Evolutionary conservation across 2,888 invertebrate genomes (phyloP).

Genomic region (Drosophila imparisetae): DNA sequence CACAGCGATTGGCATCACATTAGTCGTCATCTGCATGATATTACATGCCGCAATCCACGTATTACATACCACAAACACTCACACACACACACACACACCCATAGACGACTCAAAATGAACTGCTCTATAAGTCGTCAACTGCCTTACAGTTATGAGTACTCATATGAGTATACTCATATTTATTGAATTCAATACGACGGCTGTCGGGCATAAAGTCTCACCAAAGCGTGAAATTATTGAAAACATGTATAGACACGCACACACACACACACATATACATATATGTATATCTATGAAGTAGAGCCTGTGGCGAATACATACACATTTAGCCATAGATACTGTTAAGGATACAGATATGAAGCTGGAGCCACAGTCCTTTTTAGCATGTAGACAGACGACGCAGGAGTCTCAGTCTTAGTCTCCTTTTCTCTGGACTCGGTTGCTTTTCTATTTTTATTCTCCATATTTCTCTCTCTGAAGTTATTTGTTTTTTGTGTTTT

Average conservation of each 20-base stretch:
- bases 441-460: slow-evolving; percentile 17
- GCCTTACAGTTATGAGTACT: slow-evolving; percentile 55
- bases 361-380: slow-evolving; percentile 16
- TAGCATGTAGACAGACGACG: slow-evolving; percentile 42
- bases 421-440: slow-evolving; percentile 13
- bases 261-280: background rate
- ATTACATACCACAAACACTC: slow-evolving; percentile 61
- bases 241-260: slow-evolving; percentile 29
- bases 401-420: background rate
- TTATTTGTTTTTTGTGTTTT: slow-evolving; percentile 26
- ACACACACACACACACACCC: slow-evolving; percentile 2
- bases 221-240: slow-evolving; percentile 80
- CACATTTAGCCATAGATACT: slow-evolving; percentile 3
- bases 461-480: background rate
- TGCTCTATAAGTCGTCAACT: slow-evolving; percentile 62
- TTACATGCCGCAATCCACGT: slow-evolving; percentile 80
- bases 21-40: slow-evolving; percentile 81
- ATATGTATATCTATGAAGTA: slow-evolving; percentile 16
- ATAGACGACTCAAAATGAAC: slow-evolving; percentile 57
- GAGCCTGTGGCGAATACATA: slow-evolving; percentile 20
- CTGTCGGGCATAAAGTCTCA: slow-evolving; percentile 62
- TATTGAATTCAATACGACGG: slow-evolving; percentile 76
- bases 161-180: slow-evolving; percentile 50
- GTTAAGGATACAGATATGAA: slow-evolving; percentile 9
- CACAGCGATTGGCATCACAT: slow-evolving; percentile 64